phyloP scores from a whole-genome alignment of 2,113 vertebrate genomes.

The Glaucomys volans region DNA sequence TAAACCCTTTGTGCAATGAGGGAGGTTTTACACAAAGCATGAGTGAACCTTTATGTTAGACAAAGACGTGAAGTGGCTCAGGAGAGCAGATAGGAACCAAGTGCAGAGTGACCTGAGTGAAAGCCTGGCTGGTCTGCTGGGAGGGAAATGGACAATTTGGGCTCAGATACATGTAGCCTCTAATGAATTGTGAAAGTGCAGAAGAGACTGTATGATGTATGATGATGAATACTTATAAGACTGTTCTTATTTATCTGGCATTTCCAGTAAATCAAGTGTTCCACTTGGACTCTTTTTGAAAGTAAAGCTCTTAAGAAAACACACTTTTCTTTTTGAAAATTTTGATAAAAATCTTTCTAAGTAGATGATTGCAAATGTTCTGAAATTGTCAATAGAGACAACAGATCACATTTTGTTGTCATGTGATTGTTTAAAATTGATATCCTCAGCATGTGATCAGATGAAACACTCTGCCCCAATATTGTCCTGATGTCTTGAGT shows the following conservation, averaged over 20 bases:
- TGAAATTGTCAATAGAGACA: neutral
- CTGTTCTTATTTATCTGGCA: neutral
- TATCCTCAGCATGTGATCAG: neutral
- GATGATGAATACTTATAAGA: no score
- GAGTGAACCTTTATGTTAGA: no score
- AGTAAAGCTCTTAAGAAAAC: neutral
- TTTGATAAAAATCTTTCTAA: neutral
- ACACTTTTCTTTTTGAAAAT: neutral
- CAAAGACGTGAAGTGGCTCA: rapidly evolving
- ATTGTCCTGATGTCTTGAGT: neutral
- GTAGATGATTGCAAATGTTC: neutral
- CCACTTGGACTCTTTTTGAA: neutral
- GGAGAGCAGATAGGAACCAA: neutral
- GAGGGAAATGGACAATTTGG: neutral
- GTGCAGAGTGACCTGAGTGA: neutral
- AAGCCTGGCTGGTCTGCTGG: neutral
- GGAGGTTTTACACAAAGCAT: neutral
- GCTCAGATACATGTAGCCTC: neutral
- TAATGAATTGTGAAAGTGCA: neutral
- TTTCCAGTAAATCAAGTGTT: neutral
- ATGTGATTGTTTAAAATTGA: neutral
- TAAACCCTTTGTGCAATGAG: neutral
- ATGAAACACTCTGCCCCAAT: rapidly evolving
- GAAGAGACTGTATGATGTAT: neutral
- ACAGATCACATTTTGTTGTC: neutral